Percentiles rank a stretch among this genome's conserved stretches.
Evolutionary conservation across 2,113 vertebrate species (phyloP).

Genomic region (Syrmaticus mikado): DNA sequence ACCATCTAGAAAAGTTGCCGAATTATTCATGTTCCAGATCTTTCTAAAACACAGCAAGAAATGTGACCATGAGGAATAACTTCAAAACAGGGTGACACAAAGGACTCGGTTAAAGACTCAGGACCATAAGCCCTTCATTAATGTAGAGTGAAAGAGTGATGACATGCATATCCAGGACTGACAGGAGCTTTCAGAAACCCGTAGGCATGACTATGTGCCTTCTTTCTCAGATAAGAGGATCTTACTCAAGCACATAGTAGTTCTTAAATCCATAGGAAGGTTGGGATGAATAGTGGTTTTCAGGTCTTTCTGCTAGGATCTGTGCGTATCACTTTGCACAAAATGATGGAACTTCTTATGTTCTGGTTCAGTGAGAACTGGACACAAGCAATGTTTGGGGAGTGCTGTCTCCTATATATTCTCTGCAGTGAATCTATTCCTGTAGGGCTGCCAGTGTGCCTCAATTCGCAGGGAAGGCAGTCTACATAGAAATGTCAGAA

Average conservation of each 20-base stretch:
- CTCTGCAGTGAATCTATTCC: background rate
- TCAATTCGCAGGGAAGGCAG: background rate
- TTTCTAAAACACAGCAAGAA: background rate
- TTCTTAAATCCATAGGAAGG: conserved; percentile 3
- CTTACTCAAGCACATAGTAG: conserved; percentile 18
- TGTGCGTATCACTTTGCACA: background rate
- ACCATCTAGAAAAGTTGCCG: background rate
- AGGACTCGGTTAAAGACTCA: background rate
- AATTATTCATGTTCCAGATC: background rate
- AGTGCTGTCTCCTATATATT: background rate
- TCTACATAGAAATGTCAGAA: background rate
- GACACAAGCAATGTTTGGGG: background rate
- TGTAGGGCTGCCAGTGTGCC: fast-evolving
- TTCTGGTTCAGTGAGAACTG: background rate
- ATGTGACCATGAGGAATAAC: background rate
- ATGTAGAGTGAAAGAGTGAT: background rate
- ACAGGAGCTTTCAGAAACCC: background rate
- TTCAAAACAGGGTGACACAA: background rate
- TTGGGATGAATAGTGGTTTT: background rate
- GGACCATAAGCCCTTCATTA: background rate
- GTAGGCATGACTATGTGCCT: background rate
- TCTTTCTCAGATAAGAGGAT: background rate
- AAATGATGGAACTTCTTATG: background rate
- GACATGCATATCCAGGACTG: background rate
- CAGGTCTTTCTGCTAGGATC: background rate